Evolutionary conservation across 2,113 vertebrate species (phyloP).

Genomic region (Prochilodus magdalenae): DNA sequence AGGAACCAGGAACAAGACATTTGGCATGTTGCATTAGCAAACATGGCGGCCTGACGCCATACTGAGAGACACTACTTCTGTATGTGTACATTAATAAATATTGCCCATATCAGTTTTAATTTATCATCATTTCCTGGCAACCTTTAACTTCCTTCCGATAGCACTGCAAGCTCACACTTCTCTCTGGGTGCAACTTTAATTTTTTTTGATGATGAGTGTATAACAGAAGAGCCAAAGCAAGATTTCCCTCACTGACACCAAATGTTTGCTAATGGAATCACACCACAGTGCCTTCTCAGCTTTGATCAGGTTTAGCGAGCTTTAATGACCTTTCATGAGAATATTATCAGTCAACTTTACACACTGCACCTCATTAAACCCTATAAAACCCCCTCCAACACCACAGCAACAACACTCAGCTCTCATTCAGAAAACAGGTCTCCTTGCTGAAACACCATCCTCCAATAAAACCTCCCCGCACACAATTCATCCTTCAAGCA

Average conservation of each 20-base stretch:
- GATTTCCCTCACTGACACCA: slow-evolving; percentile 36
- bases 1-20: no score
- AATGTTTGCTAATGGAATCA: background rate
- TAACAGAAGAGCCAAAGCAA: slow-evolving; percentile 3
- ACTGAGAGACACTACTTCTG: no score
- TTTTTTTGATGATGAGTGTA: no score
- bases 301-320: background rate
- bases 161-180: no score
- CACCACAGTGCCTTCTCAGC: background rate
- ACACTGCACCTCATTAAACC: background rate
- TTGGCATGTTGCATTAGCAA: no score
- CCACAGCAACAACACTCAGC: background rate
- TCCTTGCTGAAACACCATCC: slow-evolving; percentile 5
- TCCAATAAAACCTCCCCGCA: background rate
- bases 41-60: no score
- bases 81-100: no score
- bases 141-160: no score
- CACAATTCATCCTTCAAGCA: slow-evolving; percentile 7
- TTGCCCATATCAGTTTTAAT: no score
- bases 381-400: background rate
- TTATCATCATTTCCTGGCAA: no score
- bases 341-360: background rate
- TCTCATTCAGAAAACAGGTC: slow-evolving; percentile 23
- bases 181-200: no score
- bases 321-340: background rate